Evolutionary conservation across 2,113 vertebrate genomes (phyloP).

Genomic region (Excalfactoria chinensis): DNA sequence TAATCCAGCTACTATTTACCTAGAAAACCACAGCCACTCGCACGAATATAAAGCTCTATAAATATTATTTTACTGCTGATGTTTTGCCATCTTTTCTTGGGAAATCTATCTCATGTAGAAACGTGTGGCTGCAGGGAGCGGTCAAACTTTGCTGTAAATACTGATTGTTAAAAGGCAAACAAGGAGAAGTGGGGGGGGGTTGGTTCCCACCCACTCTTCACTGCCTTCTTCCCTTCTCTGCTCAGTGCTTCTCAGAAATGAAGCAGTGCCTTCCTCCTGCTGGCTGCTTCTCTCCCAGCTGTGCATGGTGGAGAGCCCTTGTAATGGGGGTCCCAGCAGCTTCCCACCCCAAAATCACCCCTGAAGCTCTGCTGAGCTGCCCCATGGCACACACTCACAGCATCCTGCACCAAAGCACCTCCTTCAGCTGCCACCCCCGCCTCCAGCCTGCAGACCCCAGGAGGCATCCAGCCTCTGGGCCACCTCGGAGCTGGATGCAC

Average conservation of each 20-base stretch:
- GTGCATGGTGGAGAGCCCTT: neutral
- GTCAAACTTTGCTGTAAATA: neutral
- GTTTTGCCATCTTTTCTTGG: neutral
- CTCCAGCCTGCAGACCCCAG: neutral
- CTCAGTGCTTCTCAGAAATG: neutral
- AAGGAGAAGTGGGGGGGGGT: neutral
- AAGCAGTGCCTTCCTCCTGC: neutral
- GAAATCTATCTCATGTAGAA: neutral
- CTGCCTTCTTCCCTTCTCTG: neutral
- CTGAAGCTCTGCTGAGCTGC: accelerated
- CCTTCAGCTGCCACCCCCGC: neutral
- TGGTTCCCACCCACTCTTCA: neutral
- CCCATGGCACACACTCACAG: accelerated
- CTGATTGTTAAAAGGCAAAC: neutral
- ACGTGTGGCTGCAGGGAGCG: neutral
- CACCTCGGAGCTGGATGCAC: neutral
- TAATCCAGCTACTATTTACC: conserved; percentile 23
- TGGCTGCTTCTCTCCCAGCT: neutral
- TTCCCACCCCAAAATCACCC: neutral
- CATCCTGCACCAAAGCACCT: neutral
- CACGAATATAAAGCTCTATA: neutral
- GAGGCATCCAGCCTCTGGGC: neutral
- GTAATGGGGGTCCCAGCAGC: neutral
- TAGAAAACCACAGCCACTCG: conserved; percentile 23
- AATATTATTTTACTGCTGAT: conserved; percentile 13